Percentiles rank a stretch among this genome's conserved stretches.
These are phyloP conservation scores for Panopea generosa DNA, from an alignment of 2,888 invertebrate species.

Conservation along the genomic window DNA sequence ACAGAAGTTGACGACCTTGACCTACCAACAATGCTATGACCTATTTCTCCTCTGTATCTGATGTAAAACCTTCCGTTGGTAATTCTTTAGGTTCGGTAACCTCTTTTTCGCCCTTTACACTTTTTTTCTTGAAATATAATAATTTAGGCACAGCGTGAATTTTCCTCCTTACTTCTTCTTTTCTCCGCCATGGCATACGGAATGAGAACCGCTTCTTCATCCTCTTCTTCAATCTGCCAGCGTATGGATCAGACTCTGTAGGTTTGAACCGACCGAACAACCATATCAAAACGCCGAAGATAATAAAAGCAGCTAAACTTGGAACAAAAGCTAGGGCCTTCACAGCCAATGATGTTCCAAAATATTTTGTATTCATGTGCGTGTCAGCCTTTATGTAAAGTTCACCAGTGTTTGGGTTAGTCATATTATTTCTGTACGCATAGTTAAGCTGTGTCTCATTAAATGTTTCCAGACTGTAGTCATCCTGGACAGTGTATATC, in stretches of 20 bases:
- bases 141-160: conserved; percentile 69
- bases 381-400: conserved; percentile 85
- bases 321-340: conserved; percentile 86
- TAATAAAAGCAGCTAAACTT: conserved; percentile 74
- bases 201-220: conserved; percentile 63
- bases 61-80: conserved; percentile 47
- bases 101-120: conserved; percentile 47
- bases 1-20: too few species aligned
- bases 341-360: conserved; percentile 83
- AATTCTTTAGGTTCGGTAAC: conserved; percentile 40
- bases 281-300: conserved; percentile 78
- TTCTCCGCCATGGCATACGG: conserved; percentile 46
- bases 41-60: conserved; percentile 22
- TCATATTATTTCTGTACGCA: conserved; percentile 82
- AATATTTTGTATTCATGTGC: conserved; percentile 86
- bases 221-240: conserved; percentile 76
- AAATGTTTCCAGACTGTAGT: conserved; percentile 71
- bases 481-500: conserved; percentile 77
- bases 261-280: conserved; percentile 79
- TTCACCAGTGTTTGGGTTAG: conserved; percentile 84
- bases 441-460: conserved; percentile 84
- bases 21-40: not conserved
- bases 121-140: conserved; percentile 62
- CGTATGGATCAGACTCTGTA: conserved; percentile 77
- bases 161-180: conserved; percentile 55